Base-by-base conservation (phyloP, 2,113 vertebrate species). In the Dinomys branickii region DNA sequence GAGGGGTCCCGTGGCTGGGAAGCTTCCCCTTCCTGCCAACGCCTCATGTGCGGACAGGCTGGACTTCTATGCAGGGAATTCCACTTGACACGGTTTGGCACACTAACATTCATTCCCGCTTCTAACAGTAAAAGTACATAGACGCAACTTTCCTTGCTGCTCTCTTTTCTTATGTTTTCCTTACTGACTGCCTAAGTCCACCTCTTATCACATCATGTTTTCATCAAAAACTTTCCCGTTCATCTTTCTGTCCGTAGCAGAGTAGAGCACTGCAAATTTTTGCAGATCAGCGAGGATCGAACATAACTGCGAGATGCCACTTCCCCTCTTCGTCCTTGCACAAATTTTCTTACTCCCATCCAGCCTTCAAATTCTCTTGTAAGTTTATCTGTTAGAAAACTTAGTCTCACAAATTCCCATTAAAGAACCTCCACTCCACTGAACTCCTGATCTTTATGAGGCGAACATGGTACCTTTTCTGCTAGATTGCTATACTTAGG, bases 1-100 rank as follows among this genome's bases (percentile, higher is more conserved):
- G 1, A 7, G 5, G 35, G 14, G 3, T 33, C 19, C 5, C 1
- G 7, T 35, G 6, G 1, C 47, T 33, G 58, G 20, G 33, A 26
- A 61, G 54, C 47, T 81, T 9, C 30, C 71, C 20, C 19, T 59
- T 73, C 65, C 41, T 30, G 26, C 8, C 5, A 58, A 3, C 22
- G 7, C 6, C 33, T 20, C 16, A 47, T 26, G 12, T 9, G 1
- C 41, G 35, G 16, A 24, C 1, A 38, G 52, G 24, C 24, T 52
- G 20, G 7, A 3, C 2, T 54, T 30, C 13, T 38, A 17, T 30
- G 2, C 4, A 14, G 12, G 12, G 17, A 17, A 22, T 67, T 54
- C n/a, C 20, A 35, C 9, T 28, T 67, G 52, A 91, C 17, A 41
- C 20, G n/a, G 4, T 54, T 38, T 8, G 52, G 13, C 11, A 35